These are phyloP conservation scores for Lasioglossum malachurum DNA, from an alignment of 2,888 invertebrate species.

Conservation along the genomic window DNA sequence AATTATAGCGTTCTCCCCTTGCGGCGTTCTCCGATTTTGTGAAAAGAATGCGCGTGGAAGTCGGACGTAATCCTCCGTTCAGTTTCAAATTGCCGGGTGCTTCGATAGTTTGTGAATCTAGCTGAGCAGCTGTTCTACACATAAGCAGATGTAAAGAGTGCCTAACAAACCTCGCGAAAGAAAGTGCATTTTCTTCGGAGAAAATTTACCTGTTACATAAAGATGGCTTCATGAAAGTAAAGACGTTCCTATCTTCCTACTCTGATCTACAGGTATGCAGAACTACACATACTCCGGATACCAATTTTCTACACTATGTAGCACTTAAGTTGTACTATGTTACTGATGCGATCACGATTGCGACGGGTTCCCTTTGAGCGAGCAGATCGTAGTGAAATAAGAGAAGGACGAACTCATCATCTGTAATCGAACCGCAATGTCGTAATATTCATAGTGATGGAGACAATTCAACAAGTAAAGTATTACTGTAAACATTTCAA, in stretches of 20 bases:
- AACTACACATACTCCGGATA: neutral
- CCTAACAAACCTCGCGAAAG: neutral
- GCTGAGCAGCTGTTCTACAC: no score
- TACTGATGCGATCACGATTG: neutral
- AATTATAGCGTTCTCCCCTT: neutral
- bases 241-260: neutral
- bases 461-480: no score
- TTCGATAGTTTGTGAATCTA: no score
- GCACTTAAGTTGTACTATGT: neutral
- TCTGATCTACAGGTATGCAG: neutral
- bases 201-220: neutral
- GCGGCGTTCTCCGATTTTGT: neutral
- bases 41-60: neutral
- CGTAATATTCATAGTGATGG: no score
- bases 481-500: no score
- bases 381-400: slow-evolving; percentile 2
- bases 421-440: neutral
- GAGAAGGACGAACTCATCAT: slow-evolving; percentile 17
- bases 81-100: no score
- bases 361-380: neutral
- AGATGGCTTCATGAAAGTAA: neutral
- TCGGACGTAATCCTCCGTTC: no score
- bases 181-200: neutral
- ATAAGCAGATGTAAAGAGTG: no score
- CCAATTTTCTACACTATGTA: neutral